Evolutionary conservation across 2,797 vertebrate genomes (phyloP).

Genomic region (Craterocephalus amniculus): DNA sequence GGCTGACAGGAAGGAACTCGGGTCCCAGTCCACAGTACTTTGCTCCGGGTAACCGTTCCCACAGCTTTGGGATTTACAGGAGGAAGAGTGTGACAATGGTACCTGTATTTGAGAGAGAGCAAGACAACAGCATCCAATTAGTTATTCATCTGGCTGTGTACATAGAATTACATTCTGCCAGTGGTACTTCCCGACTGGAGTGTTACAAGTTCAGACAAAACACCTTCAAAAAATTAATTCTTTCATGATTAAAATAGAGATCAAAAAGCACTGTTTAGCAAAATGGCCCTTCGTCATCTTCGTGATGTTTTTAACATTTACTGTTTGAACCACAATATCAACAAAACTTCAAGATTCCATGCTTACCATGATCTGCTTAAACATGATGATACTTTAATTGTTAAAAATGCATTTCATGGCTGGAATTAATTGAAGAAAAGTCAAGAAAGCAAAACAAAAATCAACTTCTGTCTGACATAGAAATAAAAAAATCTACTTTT

Average conservation of each 20-base stretch:
- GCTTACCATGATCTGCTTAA: neutral
- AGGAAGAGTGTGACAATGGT: slow-evolving; percentile 94
- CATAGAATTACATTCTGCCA: neutral
- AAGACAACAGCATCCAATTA: slow-evolving; percentile 3
- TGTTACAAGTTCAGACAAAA: neutral
- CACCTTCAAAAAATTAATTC: neutral
- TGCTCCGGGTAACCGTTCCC: slow-evolving; percentile 95
- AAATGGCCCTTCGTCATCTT: neutral
- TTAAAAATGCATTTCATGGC: slow-evolving; percentile 17
- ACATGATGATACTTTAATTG: neutral
- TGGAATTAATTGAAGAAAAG: slow-evolving; percentile 15
- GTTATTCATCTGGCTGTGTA: slow-evolving; percentile 18
- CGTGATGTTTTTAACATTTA: slow-evolving; percentile 12
- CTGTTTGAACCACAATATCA: slow-evolving; percentile 7
- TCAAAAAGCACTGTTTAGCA: neutral
- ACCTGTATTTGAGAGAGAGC: slow-evolving; percentile 78
- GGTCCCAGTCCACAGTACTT: slow-evolving; percentile 98
- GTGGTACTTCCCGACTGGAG: neutral
- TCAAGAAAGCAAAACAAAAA: neutral
- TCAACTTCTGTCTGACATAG: neutral
- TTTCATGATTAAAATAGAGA: neutral
- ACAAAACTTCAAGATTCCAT: neutral
- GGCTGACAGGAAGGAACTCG: slow-evolving; percentile 98
- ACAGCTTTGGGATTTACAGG: slow-evolving; percentile 95
- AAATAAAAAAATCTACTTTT: slow-evolving; percentile 8